Percentiles rank a stretch among this genome's conserved stretches.
phyloP scores from a whole-genome alignment of 2,888 invertebrate genomes.

The Tribolium freemani region DNA sequence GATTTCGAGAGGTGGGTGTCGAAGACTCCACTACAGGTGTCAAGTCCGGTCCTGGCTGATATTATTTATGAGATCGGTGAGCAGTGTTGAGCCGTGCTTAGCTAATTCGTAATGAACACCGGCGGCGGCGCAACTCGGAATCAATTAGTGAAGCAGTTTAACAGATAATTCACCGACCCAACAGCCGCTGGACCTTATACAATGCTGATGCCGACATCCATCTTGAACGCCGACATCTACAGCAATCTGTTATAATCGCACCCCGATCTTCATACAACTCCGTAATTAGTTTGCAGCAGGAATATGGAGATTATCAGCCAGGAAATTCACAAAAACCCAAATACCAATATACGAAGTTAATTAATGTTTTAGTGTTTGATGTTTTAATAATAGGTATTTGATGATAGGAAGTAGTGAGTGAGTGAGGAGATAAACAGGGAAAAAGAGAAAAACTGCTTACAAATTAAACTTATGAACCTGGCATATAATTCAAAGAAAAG shows the following conservation, averaged over 20 bases:
- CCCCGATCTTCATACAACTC: neutral
- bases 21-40: neutral
- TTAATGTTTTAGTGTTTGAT: neutral
- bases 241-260: slow-evolving; percentile 39
- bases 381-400: neutral
- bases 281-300: neutral
- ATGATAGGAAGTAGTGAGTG: neutral
- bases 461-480: no score
- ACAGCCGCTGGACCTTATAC: slow-evolving; percentile 41
- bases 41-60: slow-evolving; percentile 33
- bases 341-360: neutral
- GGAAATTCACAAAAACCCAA: neutral
- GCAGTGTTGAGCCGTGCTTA: slow-evolving; percentile 49
- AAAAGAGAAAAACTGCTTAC: neutral
- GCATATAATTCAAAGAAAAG: no score
- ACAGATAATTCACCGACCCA: slow-evolving; percentile 49
- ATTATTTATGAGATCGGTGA: slow-evolving; percentile 47
- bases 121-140: slow-evolving; percentile 48
- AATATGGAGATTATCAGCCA: neutral
- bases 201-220: slow-evolving; percentile 22
- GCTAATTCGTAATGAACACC: slow-evolving; percentile 51
- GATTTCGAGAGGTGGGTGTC: neutral
- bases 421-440: neutral
- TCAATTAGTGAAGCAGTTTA: slow-evolving; percentile 50
- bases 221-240: slow-evolving; percentile 26